phyloP scores from a whole-genome alignment of 2,797 vertebrate genomes.

The Tarsius wallacei region DNA sequence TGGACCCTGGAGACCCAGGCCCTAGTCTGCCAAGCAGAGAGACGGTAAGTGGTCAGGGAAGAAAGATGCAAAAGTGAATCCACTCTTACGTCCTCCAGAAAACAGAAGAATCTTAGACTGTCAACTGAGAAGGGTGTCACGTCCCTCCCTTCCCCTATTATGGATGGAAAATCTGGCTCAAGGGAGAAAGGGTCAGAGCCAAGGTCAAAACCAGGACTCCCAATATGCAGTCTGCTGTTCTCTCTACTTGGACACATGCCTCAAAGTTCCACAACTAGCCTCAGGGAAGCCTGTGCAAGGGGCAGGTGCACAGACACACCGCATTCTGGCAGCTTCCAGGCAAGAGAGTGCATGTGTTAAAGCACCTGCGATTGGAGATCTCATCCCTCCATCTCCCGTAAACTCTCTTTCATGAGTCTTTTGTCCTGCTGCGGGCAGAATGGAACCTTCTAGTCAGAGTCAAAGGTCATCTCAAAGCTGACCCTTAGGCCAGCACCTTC shows the following conservation, averaged over 20 bases:
- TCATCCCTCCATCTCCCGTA: not conserved
- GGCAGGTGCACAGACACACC: not conserved
- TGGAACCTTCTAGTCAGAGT: not conserved
- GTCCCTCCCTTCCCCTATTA: no score
- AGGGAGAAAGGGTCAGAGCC: not conserved
- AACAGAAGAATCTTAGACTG: not conserved
- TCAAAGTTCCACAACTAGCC: not conserved
- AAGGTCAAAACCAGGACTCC: not conserved
- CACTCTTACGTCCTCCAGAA: not conserved
- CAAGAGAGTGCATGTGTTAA: fast-evolving
- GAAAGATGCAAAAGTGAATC: not conserved
- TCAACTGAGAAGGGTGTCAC: not conserved
- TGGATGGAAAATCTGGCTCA: not conserved
- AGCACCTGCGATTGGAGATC: not conserved
- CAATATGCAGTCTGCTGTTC: not conserved
- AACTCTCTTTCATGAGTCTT: not conserved
- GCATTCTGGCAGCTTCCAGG: not conserved
- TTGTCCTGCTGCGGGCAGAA: not conserved
- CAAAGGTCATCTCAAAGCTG: not conserved
- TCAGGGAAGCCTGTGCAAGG: not conserved
- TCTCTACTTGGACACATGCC: not conserved
- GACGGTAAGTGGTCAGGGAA: not conserved
- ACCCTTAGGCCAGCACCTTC: not conserved
- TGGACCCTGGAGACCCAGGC: not conserved
- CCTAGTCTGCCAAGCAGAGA: not conserved